phyloP scores from a whole-genome alignment of 37 sponge, comb jelly and placozoan genomes.

The Mnemiopsis leidyi region DNA sequence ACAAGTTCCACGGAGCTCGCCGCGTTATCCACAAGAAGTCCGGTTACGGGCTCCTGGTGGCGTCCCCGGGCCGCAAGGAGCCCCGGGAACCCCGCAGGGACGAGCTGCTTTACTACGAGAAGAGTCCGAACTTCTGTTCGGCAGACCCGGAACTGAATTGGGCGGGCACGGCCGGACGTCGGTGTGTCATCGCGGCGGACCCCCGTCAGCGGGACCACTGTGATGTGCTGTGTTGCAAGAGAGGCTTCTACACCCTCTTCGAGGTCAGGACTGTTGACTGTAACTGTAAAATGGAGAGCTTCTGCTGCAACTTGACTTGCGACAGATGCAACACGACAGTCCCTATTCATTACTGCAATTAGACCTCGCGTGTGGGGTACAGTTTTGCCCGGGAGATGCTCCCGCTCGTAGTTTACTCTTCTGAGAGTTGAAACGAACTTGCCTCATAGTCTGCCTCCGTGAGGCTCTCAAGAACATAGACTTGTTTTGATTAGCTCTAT shows the following conservation, averaged over 20 bases:
- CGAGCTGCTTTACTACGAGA: conserved; percentile 64
- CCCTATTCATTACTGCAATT: conserved; percentile 6
- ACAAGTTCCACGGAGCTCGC: conserved; percentile 55
- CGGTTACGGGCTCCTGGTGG: conserved; percentile 16
- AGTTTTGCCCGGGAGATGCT: too few species aligned
- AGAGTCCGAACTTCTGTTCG: conserved; percentile 39
- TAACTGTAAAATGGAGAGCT: neutral
- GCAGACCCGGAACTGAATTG: conserved; percentile 34
- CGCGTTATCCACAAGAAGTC: conserved; percentile 48
- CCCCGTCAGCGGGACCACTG: conserved; percentile 3
- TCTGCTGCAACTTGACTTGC: neutral
- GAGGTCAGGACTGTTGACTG: neutral
- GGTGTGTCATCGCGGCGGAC: neutral
- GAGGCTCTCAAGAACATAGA: neutral
- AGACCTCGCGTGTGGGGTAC: too few species aligned
- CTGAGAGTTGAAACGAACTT: neutral
- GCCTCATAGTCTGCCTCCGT: neutral
- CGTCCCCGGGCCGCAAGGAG: neutral
- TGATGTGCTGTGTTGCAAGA: conserved; percentile 45
- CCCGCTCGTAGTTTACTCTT: neutral
- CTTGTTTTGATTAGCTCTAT: neutral
- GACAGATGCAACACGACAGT: neutral
- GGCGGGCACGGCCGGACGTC: conserved; percentile 43
- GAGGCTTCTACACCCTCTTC: neutral
- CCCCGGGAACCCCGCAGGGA: conserved; percentile 46